Conservation (phyloP, 2,113 vertebrate genomes). For the Hiodon tergisus region DNA sequence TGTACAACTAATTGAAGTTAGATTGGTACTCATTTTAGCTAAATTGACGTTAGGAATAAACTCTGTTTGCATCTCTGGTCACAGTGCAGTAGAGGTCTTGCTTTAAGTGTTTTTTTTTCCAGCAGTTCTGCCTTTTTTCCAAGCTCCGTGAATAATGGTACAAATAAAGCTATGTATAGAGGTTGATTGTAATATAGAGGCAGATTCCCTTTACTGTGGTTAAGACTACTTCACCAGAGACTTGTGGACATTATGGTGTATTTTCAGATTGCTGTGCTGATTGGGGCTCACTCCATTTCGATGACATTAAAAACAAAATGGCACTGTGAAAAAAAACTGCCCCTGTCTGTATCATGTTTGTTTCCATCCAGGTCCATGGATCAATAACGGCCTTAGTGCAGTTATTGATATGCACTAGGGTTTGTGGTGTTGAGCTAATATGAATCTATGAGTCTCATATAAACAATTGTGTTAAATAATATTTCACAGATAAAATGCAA, state of each 20-base stretch:
- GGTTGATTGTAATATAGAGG: neutral
- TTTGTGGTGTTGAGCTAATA: too few species aligned
- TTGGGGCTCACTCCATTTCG: neutral
- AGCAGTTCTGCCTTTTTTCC: conserved; percentile 11
- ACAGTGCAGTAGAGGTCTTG: conserved; percentile 10
- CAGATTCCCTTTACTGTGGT: neutral
- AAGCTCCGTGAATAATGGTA: neutral
- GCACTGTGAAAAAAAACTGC: too few species aligned
- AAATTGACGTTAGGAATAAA: conserved; percentile 1
- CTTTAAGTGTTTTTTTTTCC: neutral
- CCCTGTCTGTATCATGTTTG: too few species aligned
- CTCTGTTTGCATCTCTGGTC: conserved; percentile 14
- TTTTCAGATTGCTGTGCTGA: neutral
- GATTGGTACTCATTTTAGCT: too few species aligned
- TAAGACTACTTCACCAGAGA: neutral
- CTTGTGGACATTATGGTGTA: neutral
- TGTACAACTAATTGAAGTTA: conserved; percentile 51
- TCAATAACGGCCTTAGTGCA: too few species aligned
- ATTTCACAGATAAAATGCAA: neutral
- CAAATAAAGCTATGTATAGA: neutral
- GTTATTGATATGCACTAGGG: too few species aligned
- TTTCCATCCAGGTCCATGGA: too few species aligned
- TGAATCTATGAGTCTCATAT: too few species aligned
- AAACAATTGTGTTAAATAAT: neutral
- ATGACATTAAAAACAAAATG: too few species aligned